These are phyloP conservation scores for Volucella inflata DNA, from an alignment of 2,888 invertebrate species.

Conservation along the genomic window DNA sequence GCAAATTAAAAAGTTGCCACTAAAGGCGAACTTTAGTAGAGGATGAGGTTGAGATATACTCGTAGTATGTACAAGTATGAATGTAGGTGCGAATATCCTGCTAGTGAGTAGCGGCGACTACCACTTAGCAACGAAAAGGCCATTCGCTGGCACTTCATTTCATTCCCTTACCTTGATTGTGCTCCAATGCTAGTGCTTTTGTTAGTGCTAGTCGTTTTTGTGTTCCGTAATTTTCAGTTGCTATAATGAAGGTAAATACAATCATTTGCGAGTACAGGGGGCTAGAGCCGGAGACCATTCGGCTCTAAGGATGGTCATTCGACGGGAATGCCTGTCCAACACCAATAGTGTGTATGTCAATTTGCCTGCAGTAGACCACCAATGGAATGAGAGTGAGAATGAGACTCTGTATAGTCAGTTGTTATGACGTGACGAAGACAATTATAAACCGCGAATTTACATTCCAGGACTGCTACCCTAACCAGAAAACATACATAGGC, in stretches of 20 bases:
- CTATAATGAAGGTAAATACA: slow-evolving; percentile 59
- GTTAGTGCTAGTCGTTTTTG: slow-evolving; percentile 8
- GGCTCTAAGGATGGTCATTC: slow-evolving; percentile 9
- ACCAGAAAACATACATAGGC: slow-evolving; percentile 12
- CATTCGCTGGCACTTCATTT: slow-evolving; percentile 56
- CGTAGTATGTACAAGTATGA: too few relatives aligned
- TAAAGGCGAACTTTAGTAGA: slow-evolving; percentile 20
- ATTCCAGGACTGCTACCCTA: slow-evolving; percentile 46
- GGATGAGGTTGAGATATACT: not conserved
- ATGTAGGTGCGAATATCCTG: too few relatives aligned
- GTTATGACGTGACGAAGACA: slow-evolving; percentile 73
- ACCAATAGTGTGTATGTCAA: slow-evolving; percentile 42
- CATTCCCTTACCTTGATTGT: slow-evolving; percentile 14
- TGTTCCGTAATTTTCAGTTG: slow-evolving; percentile 59
- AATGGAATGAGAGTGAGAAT: slow-evolving; percentile 7
- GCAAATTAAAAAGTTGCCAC: slow-evolving; percentile 68
- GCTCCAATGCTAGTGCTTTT: not conserved
- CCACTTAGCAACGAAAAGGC: slow-evolving; percentile 51
- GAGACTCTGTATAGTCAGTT: slow-evolving; percentile 16
- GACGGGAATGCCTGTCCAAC: slow-evolving; percentile 22
- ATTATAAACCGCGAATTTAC: slow-evolving; percentile 72
- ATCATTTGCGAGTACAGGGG: slow-evolving; percentile 31
- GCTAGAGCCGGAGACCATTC: not conserved
- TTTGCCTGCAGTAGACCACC: slow-evolving; percentile 47
- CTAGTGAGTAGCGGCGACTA: slow-evolving; percentile 10